phyloP scores from a whole-genome alignment of 2,113 vertebrate species.

The Corythaixoides concolor region DNA sequence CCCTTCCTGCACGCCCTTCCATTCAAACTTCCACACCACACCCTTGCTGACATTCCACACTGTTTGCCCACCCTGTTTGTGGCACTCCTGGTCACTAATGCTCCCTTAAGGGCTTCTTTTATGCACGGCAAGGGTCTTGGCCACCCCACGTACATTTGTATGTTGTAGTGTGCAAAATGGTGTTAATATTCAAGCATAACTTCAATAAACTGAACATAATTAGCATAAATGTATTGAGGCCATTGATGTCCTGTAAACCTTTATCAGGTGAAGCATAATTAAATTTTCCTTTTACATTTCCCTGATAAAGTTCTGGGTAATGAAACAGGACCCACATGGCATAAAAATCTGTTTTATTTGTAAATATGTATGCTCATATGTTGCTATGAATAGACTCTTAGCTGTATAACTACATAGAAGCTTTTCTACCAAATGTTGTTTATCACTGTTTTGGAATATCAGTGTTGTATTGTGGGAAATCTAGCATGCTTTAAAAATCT shows the following conservation, averaged over 20 bases:
- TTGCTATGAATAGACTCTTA: background rate
- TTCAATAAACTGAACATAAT: background rate
- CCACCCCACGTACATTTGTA: background rate
- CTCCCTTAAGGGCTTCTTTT: too few species aligned
- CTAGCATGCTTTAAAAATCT: background rate
- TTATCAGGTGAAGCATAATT: background rate
- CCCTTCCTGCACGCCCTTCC: too few species aligned
- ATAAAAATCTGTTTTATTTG: background rate
- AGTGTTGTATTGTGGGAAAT: background rate
- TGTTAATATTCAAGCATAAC: background rate
- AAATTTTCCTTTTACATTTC: background rate
- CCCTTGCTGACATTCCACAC: too few species aligned
- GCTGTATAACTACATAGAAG: background rate
- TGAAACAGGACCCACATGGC: background rate
- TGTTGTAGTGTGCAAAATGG: background rate
- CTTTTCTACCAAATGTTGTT: background rate
- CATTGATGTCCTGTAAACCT: background rate
- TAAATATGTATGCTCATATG: background rate
- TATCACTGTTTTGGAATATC: background rate
- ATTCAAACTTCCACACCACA: too few species aligned
- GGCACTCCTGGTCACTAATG: too few species aligned
- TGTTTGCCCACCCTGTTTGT: too few species aligned
- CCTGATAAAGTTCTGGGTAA: background rate
- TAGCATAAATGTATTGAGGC: rapidly evolving
- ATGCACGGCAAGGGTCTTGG: too few species aligned